Percentiles rank a stretch among this genome's conserved stretches.
phyloP scores from a whole-genome alignment of 1,140 invertebrate species.

The Venturia canescens region DNA sequence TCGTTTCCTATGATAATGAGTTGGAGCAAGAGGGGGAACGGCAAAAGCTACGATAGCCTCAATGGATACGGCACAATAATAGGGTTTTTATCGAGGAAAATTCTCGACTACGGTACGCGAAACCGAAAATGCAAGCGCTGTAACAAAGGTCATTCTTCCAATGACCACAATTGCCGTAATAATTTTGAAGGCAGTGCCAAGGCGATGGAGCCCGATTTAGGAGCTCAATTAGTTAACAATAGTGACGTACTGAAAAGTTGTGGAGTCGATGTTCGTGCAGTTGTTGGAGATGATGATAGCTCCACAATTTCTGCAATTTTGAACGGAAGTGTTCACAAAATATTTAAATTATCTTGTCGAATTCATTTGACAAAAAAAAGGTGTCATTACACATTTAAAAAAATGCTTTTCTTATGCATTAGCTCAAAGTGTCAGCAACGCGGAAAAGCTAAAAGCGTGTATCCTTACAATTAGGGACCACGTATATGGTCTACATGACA shows the following conservation, averaged over 20 bases:
- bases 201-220: slow-evolving; percentile 34
- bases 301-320: too few relatives aligned
- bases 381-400: slow-evolving; percentile 22
- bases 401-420: slow-evolving; percentile 40
- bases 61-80: slow-evolving; percentile 14
- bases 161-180: slow-evolving; percentile 27
- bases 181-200: slow-evolving; percentile 38
- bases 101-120: slow-evolving; percentile 24
- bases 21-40: slow-evolving; percentile 34
- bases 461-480: too few relatives aligned
- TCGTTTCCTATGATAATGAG: slow-evolving; percentile 39
- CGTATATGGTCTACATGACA: too few relatives aligned
- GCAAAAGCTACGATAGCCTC: not conserved
- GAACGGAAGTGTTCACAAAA: slow-evolving; percentile 11
- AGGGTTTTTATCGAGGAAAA: slow-evolving; percentile 34
- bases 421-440: slow-evolving; percentile 23
- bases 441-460: not conserved
- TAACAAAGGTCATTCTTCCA: too few relatives aligned
- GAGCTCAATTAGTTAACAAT: slow-evolving; percentile 4
- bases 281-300: too few relatives aligned
- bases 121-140: too few relatives aligned
- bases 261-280: too few relatives aligned
- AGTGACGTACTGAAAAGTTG: slow-evolving; percentile 15
- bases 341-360: slow-evolving; percentile 33
- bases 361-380: slow-evolving; percentile 30